Base-by-base conservation (phyloP, 2,797 vertebrate species). In the Peromyscus attwateri region DNA sequence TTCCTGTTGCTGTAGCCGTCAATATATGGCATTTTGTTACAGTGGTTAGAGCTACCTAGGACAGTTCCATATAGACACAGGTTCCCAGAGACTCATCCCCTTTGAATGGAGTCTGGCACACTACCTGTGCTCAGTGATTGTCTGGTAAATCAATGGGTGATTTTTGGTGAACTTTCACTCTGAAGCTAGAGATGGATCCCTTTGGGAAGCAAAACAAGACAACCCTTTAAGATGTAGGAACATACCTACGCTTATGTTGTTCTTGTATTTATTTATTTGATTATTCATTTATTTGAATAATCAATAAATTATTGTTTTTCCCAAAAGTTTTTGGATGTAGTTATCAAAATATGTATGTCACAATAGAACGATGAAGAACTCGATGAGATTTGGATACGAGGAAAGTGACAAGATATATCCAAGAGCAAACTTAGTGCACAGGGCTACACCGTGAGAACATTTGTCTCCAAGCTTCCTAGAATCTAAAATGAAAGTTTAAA, bases 401-500 rank as follows among this genome's bases (percentile, higher is more conserved):
- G 81, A 64, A 19, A 91, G 55, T 29, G 14, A 25, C 10, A 87
- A 71, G 62, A 88, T 57, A 37, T 87, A 83, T 66, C 13, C 68
- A 77, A 16, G 27, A 92, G 23, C 71, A 79, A 96, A 82, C 31
- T 92, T 92, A 93, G 29, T n/a, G 62, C 1, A 40, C 23, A 71
- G 19, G 11, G 34, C 52, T 10, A 12, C 77, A 16, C 19, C 68
- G 5, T 71, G 87, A 70, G 12, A 21, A 77, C 34, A 37, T 95
- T 96, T 82, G 55, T 9, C 52, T 85, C 40, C n/a, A 21, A 91
- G 91, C 75, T 83, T 95, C 3, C 79, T 80, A 91, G 62, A 88
- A 83, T 37, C 27, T 34, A 37, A 92, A 91, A 49, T 6, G 62
- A 90, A 92, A 49, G 52, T 29, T 92, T 85, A 89, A 77, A 71